Evolutionary conservation across 2,113 vertebrate species (phyloP).

Genomic region (Heterotilapia buettikoferi): DNA sequence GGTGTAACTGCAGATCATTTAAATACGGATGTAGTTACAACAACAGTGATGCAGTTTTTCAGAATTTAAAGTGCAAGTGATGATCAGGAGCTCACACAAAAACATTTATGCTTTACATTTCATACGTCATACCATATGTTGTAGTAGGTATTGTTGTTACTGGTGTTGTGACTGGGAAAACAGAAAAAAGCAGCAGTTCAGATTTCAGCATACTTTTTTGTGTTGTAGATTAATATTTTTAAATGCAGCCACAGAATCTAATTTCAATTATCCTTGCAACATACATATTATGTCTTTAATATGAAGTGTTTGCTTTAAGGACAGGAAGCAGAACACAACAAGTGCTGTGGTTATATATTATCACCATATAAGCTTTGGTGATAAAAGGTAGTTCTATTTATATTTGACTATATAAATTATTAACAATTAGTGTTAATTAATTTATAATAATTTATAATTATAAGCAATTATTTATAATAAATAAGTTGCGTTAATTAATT

Average conservation of each 20-base stretch:
- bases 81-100: too few relatives aligned
- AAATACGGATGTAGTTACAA: neutral
- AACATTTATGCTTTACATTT: too few relatives aligned
- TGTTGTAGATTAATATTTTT: too few relatives aligned
- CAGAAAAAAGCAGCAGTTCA: too few relatives aligned
- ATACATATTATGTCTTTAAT: rapidly evolving
- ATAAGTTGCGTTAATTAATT: neutral
- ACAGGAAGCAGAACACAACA: neutral
- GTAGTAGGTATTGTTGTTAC: too few relatives aligned
- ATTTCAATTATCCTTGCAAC: rapidly evolving
- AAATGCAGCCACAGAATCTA: too few relatives aligned
- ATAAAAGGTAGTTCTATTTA: neutral
- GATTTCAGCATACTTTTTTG: too few relatives aligned
- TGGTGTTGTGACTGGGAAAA: too few relatives aligned
- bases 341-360: neutral
- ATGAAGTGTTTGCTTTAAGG: neutral
- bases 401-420: neutral
- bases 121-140: too few relatives aligned
- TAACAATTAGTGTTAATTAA: neutral
- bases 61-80: too few relatives aligned
- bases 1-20: too few relatives aligned
- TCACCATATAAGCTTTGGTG: neutral
- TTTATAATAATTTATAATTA: neutral
- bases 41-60: neutral
- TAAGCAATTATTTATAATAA: neutral